Conservation (phyloP, 2,113 vertebrate species). For the Serilophus lunatus region DNA sequence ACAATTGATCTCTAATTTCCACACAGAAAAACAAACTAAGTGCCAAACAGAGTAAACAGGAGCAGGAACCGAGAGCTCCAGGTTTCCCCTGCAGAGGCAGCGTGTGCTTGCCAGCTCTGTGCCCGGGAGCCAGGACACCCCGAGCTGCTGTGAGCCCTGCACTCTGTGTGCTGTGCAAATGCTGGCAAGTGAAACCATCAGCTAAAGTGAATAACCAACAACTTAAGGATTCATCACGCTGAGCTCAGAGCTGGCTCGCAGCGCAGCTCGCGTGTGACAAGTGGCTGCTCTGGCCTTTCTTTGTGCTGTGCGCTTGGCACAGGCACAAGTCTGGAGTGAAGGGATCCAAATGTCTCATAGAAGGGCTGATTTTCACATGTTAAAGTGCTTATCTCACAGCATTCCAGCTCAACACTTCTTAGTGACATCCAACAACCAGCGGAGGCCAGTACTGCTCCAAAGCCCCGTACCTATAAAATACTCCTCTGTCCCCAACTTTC, state of each 20-base stretch:
- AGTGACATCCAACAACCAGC: background rate
- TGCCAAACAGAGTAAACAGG: background rate
- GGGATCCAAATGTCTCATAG: background rate
- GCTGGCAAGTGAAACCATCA: background rate
- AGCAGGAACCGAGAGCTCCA: background rate
- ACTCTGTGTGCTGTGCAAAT: background rate
- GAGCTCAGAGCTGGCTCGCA: background rate
- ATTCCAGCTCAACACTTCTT: fast-evolving
- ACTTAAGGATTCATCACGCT: background rate
- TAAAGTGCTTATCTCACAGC: background rate
- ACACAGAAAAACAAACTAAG: background rate
- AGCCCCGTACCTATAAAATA: fast-evolving
- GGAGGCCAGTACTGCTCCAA: background rate
- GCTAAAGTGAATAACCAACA: background rate
- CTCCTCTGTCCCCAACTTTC: background rate
- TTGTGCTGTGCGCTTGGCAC: background rate
- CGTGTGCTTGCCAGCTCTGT: background rate
- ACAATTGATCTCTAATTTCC: background rate
- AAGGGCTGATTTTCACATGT: background rate
- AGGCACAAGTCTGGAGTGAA: background rate
- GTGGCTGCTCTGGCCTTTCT: background rate
- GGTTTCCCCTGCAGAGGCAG: background rate
- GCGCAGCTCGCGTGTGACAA: fast-evolving
- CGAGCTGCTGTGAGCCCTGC: fast-evolving
- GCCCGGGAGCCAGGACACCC: background rate